Percentiles rank a stretch among this genome's conserved stretches.
phyloP scores from a whole-genome alignment of 2,113 vertebrate genomes.

The Lota lota region DNA sequence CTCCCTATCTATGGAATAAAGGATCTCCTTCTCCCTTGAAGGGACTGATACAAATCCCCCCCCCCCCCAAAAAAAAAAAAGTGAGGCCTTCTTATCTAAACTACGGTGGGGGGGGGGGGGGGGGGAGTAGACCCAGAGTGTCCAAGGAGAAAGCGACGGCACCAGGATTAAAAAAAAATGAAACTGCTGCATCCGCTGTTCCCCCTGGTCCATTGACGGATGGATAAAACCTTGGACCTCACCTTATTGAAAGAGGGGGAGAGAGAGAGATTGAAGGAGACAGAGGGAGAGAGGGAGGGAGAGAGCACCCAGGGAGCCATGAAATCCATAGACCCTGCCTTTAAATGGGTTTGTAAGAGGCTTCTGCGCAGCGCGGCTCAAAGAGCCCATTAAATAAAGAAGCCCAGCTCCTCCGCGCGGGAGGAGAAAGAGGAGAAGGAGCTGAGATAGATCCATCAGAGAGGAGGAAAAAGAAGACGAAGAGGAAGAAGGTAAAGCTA shows the following conservation, averaged over 20 bases:
- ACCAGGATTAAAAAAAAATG: conserved; percentile 60
- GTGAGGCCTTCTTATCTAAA: conserved; percentile 48
- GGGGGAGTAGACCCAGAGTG: conserved; percentile 57
- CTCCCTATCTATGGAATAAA: conserved; percentile 49
- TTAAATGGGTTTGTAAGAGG: conserved; percentile 79
- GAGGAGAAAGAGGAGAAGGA: conserved; percentile 27
- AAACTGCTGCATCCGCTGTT: conserved; percentile 66
- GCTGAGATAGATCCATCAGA: conserved; percentile 68
- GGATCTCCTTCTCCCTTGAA: conserved; percentile 49
- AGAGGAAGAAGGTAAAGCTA: conserved; percentile 67
- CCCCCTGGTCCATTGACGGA: conserved; percentile 69
- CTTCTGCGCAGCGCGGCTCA: conserved; percentile 67
- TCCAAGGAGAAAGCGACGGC: conserved; percentile 63
- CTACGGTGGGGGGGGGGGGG: too few species aligned
- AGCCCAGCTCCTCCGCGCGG: conserved; percentile 53
- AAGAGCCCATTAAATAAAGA: conserved; percentile 75
- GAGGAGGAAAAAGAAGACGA: conserved; percentile 6
- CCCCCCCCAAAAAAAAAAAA: too few species aligned
- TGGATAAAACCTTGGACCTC: conserved; percentile 76
- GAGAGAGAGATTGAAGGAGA: conserved; percentile 70
- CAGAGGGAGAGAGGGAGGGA: conserved; percentile 65
- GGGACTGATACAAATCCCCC: conserved; percentile 49
- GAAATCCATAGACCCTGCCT: conserved; percentile 75
- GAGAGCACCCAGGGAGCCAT: conserved; percentile 73
- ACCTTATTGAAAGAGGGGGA: conserved; percentile 74